A percentile compares a stretch with the other conserved stretches of the same genome.
Conservation (phyloP, 2,888 invertebrate genomes). For the Charanyca ferruginea region DNA sequence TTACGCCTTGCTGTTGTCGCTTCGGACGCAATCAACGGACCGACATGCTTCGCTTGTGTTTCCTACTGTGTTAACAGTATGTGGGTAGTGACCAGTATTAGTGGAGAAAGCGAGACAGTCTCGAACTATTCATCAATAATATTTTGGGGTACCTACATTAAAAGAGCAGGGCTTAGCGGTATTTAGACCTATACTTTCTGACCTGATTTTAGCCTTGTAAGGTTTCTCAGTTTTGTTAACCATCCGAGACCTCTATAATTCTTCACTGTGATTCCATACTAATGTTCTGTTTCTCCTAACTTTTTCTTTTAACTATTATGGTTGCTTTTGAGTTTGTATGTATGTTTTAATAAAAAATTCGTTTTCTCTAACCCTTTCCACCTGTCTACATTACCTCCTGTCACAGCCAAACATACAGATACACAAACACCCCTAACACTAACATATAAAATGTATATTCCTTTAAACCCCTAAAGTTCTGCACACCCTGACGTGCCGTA, state of each 20-base stretch:
- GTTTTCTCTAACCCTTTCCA: too few relatives aligned
- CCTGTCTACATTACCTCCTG: too few relatives aligned
- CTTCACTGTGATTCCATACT: too few relatives aligned
- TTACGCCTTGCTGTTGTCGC: constrained; percentile 28
- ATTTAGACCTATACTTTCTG: too few relatives aligned
- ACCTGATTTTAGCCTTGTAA: too few relatives aligned
- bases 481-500: constrained; percentile 35
- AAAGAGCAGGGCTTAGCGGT: background rate
- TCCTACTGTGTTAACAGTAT: constrained; percentile 66
- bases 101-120: constrained; percentile 14
- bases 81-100: constrained; percentile 30
- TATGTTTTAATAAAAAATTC: too few relatives aligned
- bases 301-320: too few relatives aligned
- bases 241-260: too few relatives aligned
- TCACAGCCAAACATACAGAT: too few relatives aligned
- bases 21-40: constrained; percentile 61
- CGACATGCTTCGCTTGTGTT: constrained; percentile 65
- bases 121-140: constrained; percentile 10
- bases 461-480: background rate
- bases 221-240: too few relatives aligned
- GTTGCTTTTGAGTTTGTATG: too few relatives aligned
- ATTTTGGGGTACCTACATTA: background rate
- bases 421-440: background rate
- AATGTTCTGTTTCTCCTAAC: too few relatives aligned
- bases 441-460: background rate